phyloP scores from a whole-genome alignment of 2,113 vertebrate species.

The Bungarus multicinctus region DNA sequence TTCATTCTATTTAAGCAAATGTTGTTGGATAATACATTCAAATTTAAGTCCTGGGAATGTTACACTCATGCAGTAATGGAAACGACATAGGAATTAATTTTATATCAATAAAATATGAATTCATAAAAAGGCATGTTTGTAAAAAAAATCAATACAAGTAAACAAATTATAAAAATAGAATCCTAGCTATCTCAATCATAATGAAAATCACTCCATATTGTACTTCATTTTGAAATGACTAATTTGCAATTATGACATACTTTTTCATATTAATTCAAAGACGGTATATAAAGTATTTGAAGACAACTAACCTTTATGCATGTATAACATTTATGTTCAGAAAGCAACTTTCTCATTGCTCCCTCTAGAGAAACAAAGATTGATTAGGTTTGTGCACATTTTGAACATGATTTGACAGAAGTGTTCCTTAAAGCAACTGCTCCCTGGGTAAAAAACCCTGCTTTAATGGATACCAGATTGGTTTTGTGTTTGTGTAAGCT shows the following conservation, averaged over 20 bases:
- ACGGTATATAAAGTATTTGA: background rate
- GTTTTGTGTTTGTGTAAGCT: background rate
- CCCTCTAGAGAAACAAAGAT: background rate
- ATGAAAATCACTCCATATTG: background rate
- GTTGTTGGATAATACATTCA: background rate
- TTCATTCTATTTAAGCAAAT: slow-evolving; percentile 25
- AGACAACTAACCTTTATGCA: background rate
- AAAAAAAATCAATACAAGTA: background rate
- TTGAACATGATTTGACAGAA: background rate
- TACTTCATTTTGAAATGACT: background rate
- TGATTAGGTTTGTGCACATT: background rate
- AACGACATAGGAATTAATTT: background rate
- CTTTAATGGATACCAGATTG: background rate
- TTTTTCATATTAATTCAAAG: background rate
- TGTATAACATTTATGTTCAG: background rate
- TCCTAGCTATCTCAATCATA: background rate
- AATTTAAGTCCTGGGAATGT: background rate
- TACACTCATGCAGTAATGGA: background rate
- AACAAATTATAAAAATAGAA: background rate
- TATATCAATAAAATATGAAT: background rate
- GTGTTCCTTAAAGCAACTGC: background rate
- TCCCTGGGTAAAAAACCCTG: background rate
- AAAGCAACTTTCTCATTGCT: background rate
- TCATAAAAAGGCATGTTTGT: background rate
- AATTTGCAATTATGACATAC: background rate